These are phyloP conservation scores for Acanthisitta chloris DNA, from an alignment of 2,113 vertebrate species.

Conservation along the genomic window DNA sequence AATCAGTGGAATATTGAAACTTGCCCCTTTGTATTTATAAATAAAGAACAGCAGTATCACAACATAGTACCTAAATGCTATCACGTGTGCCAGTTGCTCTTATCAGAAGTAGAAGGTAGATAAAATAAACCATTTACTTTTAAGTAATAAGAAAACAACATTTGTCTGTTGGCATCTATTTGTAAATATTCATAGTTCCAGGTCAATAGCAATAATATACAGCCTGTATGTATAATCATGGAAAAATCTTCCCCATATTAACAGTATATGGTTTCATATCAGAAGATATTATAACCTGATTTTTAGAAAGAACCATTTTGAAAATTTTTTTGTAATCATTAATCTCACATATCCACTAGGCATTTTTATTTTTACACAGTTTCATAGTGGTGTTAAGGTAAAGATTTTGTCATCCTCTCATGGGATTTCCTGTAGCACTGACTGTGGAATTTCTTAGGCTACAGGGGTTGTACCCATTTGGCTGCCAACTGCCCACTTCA, in stretches of 20 bases:
- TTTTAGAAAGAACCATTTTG: background rate
- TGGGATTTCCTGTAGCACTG: background rate
- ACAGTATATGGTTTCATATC: background rate
- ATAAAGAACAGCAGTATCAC: background rate
- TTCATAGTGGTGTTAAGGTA: background rate
- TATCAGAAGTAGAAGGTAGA: background rate
- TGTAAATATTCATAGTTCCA: background rate
- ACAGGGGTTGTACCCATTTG: background rate
- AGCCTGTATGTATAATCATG: background rate
- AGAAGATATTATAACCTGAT: background rate
- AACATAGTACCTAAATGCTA: background rate
- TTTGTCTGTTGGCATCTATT: background rate
- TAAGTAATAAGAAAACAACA: background rate
- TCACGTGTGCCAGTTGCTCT: background rate
- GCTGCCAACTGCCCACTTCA: slow-evolving; percentile 45
- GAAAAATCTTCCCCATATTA: background rate
- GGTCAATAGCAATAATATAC: background rate
- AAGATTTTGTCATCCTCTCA: background rate
- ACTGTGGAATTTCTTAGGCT: slow-evolving; percentile 17
- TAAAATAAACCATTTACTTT: background rate
- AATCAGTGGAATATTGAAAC: background rate
- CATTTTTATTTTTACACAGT: background rate
- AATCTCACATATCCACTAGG: background rate
- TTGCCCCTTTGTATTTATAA: background rate
- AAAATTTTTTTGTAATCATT: background rate